Base-by-base conservation (phyloP, 2,113 vertebrate species). In the Nycticorax nycticorax region DNA sequence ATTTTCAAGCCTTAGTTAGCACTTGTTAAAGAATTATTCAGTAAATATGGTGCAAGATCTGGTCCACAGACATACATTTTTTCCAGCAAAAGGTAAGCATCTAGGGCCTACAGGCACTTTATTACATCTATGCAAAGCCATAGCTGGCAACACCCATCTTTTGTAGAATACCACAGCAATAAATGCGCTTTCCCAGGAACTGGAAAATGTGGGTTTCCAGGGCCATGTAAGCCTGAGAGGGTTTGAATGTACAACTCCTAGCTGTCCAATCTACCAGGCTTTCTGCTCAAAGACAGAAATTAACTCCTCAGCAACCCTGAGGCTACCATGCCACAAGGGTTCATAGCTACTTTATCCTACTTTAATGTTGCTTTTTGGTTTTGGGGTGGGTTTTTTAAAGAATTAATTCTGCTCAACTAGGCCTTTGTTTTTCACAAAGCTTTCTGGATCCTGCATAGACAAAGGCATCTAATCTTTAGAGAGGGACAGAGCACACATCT, bases 171-270 rank as follows among this genome's bases (percentile, higher is more conserved):
- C 7, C 35, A 48, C 8, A 48, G 27, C 35, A 89, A 78, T 23
- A 68, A 85, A 64, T 5, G 6, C 26, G 55, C 17, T 74, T 89
- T 62, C 47, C 8, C 37, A 48, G 11, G 19, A 80, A 69, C 13
- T 18, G 20, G 50, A 14, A 91, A 88, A 39, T 39, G 16, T 12
- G 43, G 20, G 11, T 41, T 27, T 66, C 28, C 39, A 45, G 20
- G 9, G 6, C n/a, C 14, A 41, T 0, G 0, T 6, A 63, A 60
- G 6, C 52, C 39, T 87, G 50, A 77, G 12, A 43, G 20, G 9
- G 9, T 33, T 5, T 56, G 30, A 89, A 71, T 13, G 26, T 27
- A 35, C 8, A 73, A 1, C 8, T 82, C 19, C 27, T 69, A 64
- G 4, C n/a, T 45, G 24, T 32, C 19, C 68, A 37, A 2, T 13